Evolutionary conservation across 2,888 invertebrate genomes (phyloP).

Genomic region (Synergus gifuensis): DNA sequence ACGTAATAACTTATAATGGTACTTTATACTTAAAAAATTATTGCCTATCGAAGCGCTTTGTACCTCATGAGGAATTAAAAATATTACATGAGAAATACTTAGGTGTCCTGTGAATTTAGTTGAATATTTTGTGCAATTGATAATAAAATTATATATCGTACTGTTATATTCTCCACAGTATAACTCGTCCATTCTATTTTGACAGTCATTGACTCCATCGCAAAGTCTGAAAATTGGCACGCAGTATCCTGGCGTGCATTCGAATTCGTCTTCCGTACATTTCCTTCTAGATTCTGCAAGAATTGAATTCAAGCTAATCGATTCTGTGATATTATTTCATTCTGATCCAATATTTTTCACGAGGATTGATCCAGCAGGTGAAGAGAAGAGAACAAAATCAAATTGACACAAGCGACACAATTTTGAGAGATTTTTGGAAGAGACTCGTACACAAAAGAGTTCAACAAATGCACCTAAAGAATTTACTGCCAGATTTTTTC

Average conservation of each 20-base stretch:
- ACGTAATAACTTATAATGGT: too few species aligned
- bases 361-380: conserved; percentile 40
- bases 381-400: conserved; percentile 25
- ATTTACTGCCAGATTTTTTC: neutral
- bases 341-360: conserved; percentile 23
- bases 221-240: conserved; percentile 82
- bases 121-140: neutral
- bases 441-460: conserved; percentile 27
- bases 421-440: neutral
- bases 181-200: conserved; percentile 86
- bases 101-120: neutral
- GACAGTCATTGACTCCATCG: conserved; percentile 85
- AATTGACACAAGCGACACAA: conserved; percentile 1
- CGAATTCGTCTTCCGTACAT: conserved; percentile 85
- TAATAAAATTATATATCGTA: conserved; percentile 57
- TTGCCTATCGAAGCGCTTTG: neutral
- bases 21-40: too few species aligned
- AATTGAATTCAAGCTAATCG: conserved; percentile 62
- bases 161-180: conserved; percentile 79
- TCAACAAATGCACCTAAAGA: neutral
- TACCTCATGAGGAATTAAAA: neutral
- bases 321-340: conserved; percentile 22
- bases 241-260: conserved; percentile 86
- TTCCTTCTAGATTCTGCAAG: conserved; percentile 77
- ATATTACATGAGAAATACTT: conserved; percentile 23